phyloP scores from a whole-genome alignment of 92 coral and sea anemone genomes.

The Paramuricea clavata region DNA sequence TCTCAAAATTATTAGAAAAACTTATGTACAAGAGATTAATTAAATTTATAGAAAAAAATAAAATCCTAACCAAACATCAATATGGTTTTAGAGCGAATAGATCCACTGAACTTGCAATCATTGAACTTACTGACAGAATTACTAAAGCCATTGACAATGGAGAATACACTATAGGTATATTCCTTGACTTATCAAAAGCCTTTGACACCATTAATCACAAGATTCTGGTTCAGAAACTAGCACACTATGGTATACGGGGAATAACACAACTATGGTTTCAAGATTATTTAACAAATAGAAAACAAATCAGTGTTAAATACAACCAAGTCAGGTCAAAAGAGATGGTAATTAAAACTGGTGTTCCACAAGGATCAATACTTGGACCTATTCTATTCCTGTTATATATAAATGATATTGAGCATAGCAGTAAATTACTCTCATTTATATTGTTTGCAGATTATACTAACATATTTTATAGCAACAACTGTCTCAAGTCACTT shows the following conservation, averaged over 20 bases:
- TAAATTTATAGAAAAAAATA: neutral
- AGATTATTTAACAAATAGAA: neutral
- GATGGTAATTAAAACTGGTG: neutral
- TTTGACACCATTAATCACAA: neutral
- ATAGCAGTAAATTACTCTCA: neutral
- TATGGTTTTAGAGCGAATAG: neutral
- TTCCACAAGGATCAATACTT: neutral
- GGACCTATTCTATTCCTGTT: neutral
- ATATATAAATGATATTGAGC: neutral
- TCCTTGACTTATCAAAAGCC: neutral
- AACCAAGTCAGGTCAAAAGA: neutral
- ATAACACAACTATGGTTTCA: neutral
- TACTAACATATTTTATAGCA: neutral
- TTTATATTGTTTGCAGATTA: constrained; percentile 5
- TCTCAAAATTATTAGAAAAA: neutral
- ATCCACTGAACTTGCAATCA: constrained; percentile 1
- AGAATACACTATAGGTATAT: neutral
- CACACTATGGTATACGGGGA: too few relatives aligned
- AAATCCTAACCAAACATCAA: neutral
- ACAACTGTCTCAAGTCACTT: neutral
- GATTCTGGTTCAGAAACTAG: neutral
- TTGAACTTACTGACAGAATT: neutral
- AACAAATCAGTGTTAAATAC: neutral
- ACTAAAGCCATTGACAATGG: neutral
- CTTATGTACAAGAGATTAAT: neutral